phyloP scores from a whole-genome alignment of 2,888 invertebrate genomes.

The Hermaeophaga mercurialis region DNA sequence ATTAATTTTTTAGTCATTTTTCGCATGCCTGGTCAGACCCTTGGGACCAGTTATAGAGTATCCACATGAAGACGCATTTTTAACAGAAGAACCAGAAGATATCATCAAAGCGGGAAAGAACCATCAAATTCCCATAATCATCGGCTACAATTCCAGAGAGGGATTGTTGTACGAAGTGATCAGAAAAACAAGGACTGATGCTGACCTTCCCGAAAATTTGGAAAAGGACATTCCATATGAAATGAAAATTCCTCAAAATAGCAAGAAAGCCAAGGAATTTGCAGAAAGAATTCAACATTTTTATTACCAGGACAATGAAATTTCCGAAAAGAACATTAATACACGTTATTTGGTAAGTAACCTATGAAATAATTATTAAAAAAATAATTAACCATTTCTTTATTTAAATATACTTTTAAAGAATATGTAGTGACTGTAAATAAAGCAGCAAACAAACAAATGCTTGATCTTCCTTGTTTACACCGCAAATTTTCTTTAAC shows the following conservation, averaged over 20 bases:
- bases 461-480: too few species aligned
- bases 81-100: constrained; percentile 48
- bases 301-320: constrained; percentile 57
- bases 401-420: too few species aligned
- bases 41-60: constrained; percentile 47
- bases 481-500: too few species aligned
- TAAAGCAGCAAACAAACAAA: too few species aligned
- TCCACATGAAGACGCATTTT: constrained; percentile 45
- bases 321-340: constrained; percentile 52
- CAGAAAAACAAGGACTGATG: constrained; percentile 38
- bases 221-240: constrained; percentile 45
- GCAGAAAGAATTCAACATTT: constrained; percentile 55
- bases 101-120: constrained; percentile 49
- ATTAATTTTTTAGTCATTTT: constrained; percentile 37
- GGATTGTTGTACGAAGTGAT: constrained; percentile 51
- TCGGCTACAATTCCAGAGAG: constrained; percentile 53
- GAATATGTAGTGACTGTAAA: too few species aligned
- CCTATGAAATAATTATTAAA: too few species aligned
- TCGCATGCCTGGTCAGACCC: constrained; percentile 38
- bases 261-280: constrained; percentile 44
- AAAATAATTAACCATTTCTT: too few species aligned
- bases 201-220: constrained; percentile 38
- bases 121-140: constrained; percentile 53
- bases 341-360: constrained; percentile 49
- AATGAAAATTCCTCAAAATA: constrained; percentile 42